Percentiles rank a stretch among this genome's conserved stretches.
These are phyloP conservation scores for Labeo catla DNA, from an alignment of 2,113 vertebrate genomes.

Conservation along the genomic window DNA sequence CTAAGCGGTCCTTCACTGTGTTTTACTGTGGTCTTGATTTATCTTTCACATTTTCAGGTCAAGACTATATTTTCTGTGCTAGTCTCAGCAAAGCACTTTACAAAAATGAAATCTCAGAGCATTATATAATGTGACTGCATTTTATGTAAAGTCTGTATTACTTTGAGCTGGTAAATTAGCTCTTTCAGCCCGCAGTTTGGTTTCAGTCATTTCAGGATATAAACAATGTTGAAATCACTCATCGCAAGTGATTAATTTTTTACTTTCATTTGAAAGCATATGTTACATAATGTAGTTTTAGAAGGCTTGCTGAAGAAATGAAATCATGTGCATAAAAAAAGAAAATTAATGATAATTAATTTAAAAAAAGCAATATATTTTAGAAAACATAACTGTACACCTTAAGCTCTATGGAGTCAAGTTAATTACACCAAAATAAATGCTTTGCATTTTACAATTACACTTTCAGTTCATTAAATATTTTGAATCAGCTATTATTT, in stretches of 20 bases:
- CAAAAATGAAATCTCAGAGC: constrained; percentile 28
- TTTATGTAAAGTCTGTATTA: neutral
- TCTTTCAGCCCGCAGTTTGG: neutral
- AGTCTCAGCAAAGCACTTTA: neutral
- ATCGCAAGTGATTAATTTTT: neutral
- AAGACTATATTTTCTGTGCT: constrained; percentile 9
- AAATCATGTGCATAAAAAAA: neutral
- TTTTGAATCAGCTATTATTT: no score
- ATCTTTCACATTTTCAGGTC: neutral
- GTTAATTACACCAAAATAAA: neutral
- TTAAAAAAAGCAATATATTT: neutral
- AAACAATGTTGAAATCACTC: neutral
- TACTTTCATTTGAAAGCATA: neutral
- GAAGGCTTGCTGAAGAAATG: neutral
- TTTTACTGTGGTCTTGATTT: constrained; percentile 4
- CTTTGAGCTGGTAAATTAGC: neutral
- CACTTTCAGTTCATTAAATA: neutral
- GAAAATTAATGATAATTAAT: neutral
- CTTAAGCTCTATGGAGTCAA: neutral
- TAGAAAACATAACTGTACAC: neutral
- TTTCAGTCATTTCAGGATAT: neutral
- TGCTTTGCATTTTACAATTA: neutral
- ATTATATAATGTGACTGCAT: neutral
- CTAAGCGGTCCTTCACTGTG: neutral
- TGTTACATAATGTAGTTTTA: neutral